phyloP scores from a whole-genome alignment of 2,797 vertebrate genomes.

The Macropus fuliginosus region DNA sequence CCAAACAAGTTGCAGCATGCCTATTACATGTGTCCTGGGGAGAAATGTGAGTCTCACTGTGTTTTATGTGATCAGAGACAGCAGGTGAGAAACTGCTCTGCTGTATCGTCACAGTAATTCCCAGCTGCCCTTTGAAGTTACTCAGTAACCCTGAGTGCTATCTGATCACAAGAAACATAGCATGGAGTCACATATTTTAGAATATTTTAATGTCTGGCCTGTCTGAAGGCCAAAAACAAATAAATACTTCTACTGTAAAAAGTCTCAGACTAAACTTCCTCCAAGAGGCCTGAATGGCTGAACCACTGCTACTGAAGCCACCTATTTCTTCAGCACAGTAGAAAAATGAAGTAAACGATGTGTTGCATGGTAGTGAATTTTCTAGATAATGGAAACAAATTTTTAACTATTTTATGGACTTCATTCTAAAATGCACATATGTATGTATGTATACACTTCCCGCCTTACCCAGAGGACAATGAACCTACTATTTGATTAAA shows the following conservation, averaged over 20 bases:
- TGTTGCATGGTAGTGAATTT: not conserved
- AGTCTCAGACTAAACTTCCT: conserved; percentile 36
- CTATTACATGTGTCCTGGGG: conserved; percentile 33
- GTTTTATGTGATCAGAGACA: conserved; percentile 71
- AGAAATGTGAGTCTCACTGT: conserved; percentile 69
- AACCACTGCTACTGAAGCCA: not conserved
- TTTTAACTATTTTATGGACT: not conserved
- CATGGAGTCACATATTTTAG: conserved; percentile 48
- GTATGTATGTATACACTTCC: not conserved
- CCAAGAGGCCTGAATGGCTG: conserved; percentile 20
- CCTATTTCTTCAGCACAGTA: not conserved
- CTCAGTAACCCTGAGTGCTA: conserved; percentile 26
- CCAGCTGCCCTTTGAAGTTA: conserved; percentile 74
- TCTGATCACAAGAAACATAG: conserved; percentile 66
- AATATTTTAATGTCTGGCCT: conserved; percentile 41
- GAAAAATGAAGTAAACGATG: conserved; percentile 6
- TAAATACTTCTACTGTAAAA: conserved; percentile 36
- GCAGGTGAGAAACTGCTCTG: conserved; percentile 61
- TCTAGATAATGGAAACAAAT: not conserved
- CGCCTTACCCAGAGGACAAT: not conserved
- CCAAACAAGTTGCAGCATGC: conserved; percentile 67
- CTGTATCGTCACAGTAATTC: conserved; percentile 60
- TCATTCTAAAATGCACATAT: not conserved
- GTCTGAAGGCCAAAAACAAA: conserved; percentile 57
- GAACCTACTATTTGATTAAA: not conserved